Evolutionary conservation across 2,797 vertebrate genomes (phyloP), one percentile per base, ranked within the genome.

Genomic region (Serranus cabrilla): DNA sequence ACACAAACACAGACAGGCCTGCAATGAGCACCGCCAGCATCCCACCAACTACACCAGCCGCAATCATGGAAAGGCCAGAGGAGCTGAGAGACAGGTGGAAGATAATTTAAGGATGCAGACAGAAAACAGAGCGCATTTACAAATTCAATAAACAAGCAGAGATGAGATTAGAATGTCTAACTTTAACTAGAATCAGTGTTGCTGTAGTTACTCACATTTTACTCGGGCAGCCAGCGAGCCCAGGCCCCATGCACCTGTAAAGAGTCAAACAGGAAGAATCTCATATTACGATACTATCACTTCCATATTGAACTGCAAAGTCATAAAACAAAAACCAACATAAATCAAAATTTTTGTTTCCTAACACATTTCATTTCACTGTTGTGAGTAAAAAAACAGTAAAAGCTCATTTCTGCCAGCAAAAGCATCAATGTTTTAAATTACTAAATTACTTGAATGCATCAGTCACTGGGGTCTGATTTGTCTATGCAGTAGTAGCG

Each of bases 41-140:
- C 7, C 96, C 96, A 0, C 98, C 97, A 0, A 99, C 97, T 0
- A 99, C 95, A 0, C 96, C 97, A 0, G 95, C 97, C 1, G 97
- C 97, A 0, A 99, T 96, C 69, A 97, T 96, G 0, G 98, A 95
- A 27, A 97, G 91, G 76, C 86, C 94, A n/a, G 95, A 91, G 13
- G 56, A 1, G 21, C 92, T 93, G 71, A 76, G 79, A 83, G 83
- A 84, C 58, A 77, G 27, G 37, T 5, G 10, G 55, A 18, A 68
- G 23, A n/a, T 3, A 20, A 54, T 64, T 71, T 81, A 54, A 60
- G 39, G 42, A 56, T 2, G 13, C 37, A 63, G 45, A 69, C 34
- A 47, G 49, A 52, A 61, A 84, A 78, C 61, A 60, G 57, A 69
- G 47, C 40, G 57, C 31, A 3, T 61, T 13, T 50, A 31, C 43